phyloP scores from a whole-genome alignment of 2,113 vertebrate species.

The Alexandromys fortis region DNA sequence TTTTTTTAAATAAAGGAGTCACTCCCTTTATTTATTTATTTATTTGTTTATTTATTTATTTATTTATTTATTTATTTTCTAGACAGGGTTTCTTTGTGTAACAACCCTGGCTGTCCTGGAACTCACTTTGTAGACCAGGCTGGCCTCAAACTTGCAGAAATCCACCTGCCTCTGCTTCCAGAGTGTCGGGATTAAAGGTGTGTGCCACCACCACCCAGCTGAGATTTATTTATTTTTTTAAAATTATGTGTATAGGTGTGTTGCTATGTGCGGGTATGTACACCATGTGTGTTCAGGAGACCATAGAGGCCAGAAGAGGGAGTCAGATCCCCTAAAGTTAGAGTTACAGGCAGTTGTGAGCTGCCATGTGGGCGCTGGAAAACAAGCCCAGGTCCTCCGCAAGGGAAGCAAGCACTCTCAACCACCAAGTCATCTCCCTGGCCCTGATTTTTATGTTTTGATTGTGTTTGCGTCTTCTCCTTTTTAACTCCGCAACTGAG shows the following conservation, averaged over 20 bases:
- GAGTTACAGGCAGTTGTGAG: not conserved
- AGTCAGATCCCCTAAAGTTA: not conserved
- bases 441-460: not conserved
- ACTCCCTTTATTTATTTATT: not conserved
- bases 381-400: not conserved
- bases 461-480: no score
- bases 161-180: not conserved
- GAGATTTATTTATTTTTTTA: not conserved
- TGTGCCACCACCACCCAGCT: not conserved
- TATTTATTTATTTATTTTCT: not conserved
- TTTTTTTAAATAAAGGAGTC: not conserved
- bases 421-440: not conserved
- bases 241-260: not conserved
- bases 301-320: not conserved
- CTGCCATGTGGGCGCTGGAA: not conserved
- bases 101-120: not conserved
- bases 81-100: not conserved
- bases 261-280: not conserved
- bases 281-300: not conserved
- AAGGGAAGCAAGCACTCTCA: not conserved
- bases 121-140: not conserved
- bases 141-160: not conserved
- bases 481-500: not conserved
- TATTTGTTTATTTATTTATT: accelerated
- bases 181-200: not conserved